Evolutionary conservation across 92 coral and sea anemone species (phyloP), one percentile per base, ranked within the genome.

Genomic region (Zoanthus sociatus): DNA sequence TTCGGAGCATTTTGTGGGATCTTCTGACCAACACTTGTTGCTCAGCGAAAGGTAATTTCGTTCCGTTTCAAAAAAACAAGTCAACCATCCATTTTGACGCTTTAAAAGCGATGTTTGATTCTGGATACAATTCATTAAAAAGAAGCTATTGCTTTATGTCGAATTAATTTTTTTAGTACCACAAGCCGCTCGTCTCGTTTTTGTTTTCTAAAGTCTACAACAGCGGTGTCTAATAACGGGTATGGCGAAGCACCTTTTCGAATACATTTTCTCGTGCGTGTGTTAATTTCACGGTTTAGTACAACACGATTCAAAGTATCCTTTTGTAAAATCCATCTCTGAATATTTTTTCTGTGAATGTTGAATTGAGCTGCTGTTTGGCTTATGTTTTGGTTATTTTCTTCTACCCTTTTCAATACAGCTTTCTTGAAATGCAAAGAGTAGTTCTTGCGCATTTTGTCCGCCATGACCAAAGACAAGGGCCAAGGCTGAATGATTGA

Each of bases 341-440:
- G 88, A 85, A 73, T 85, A 16, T 85, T 85, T 85, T 85, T 73
- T 50, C 88, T 72, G 73, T 85, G 88, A 85, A 85, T 85, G 88
- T 85, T 85, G 82, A 85, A 85, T 85, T 85, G 54, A 12, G 88
- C 78, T 74, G 88, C 82, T 85, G 88, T 85, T 54, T 85, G 73
- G 88, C n/a, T 33, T 70, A 85, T 71, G 88, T 71, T 85, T n/a
- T 85, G 88, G 88, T 73, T 73, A 85, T 74, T 85, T 85, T 85
- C 83, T 85, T 85, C 88, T 31, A 85, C 72, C 83, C 51, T 85
- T 73, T 84, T 85, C 33, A 85, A 85, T 50, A 85, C 88, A 85
- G 82, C 33, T 85, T 73, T 85, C 37, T 85, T 74, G 14, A 85
- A 85, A 85, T 73, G 33, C 88, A 85, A 85, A 85, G 82, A 85